These are phyloP conservation scores for Myoxocephalus aenaeus DNA, from an alignment of 2,797 vertebrate genomes.

Conservation along the genomic window DNA sequence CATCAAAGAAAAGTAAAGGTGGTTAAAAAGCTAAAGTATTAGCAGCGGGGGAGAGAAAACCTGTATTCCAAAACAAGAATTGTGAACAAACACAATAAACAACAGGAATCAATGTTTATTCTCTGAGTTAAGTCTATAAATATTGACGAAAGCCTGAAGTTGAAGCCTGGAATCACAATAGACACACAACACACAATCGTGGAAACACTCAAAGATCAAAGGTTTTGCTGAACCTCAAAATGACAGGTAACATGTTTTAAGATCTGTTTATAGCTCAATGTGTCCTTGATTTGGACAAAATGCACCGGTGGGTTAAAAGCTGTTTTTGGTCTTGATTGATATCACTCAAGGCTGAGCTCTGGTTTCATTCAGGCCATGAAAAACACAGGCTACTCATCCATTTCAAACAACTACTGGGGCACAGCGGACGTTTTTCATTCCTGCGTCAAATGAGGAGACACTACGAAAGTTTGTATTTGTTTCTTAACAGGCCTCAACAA, in stretches of 20 bases:
- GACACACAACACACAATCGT: not conserved
- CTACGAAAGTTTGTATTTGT: not conserved
- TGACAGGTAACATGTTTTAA: not conserved
- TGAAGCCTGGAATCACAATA: not conserved
- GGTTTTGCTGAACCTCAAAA: not conserved
- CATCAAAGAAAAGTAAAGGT: not conserved
- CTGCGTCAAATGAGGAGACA: not conserved
- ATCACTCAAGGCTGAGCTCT: not conserved
- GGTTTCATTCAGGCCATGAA: constrained; percentile 1
- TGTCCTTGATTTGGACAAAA: constrained; percentile 24
- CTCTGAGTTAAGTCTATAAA: not conserved
- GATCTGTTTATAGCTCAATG: constrained; percentile 14
- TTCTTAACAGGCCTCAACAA: not conserved
- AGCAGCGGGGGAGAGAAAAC: not conserved
- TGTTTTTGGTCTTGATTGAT: not conserved
- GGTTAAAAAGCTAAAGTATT: not conserved
- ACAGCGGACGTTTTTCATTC: not conserved
- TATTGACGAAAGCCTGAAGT: not conserved
- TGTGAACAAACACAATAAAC: not conserved
- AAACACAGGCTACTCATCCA: not conserved
- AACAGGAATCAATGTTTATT: not conserved
- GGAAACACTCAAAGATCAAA: constrained; percentile 15
- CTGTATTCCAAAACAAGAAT: not conserved
- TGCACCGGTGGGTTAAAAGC: not conserved
- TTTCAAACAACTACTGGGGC: not conserved